Conservation (phyloP, 2,797 vertebrate species). For the Tokudaia tokunoshimensis region DNA sequence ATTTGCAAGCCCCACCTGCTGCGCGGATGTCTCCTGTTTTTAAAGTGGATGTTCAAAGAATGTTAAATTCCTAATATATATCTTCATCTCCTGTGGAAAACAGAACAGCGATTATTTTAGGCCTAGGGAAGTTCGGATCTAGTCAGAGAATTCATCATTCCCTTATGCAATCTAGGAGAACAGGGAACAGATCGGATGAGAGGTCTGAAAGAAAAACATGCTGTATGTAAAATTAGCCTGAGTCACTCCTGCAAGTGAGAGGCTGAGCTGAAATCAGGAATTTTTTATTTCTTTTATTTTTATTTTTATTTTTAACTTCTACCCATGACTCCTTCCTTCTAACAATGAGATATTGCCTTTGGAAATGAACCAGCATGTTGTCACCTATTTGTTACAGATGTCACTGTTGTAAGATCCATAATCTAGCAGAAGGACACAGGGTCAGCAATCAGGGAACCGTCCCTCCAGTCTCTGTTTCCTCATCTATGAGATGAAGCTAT, state of each 20-base stretch:
- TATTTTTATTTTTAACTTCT: background rate
- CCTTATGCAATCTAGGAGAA: constrained; percentile 70
- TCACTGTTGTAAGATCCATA: background rate
- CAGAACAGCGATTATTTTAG: constrained; percentile 75
- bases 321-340: constrained; percentile 26
- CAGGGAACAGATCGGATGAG: constrained; percentile 63
- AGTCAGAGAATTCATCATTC: constrained; percentile 68
- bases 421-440: background rate
- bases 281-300: background rate
- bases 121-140: constrained; percentile 54
- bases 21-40: constrained; percentile 59
- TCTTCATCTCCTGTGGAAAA: constrained; percentile 65
- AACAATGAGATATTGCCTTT: background rate
- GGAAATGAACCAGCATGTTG: background rate
- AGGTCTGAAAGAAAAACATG: constrained; percentile 70
- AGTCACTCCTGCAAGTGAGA: constrained; percentile 70
- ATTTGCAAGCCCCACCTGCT: constrained; percentile 71
- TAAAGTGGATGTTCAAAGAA: constrained; percentile 73
- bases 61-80: constrained; percentile 70
- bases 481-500: background rate
- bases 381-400: background rate
- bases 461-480: background rate
- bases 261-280: background rate
- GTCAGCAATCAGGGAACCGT: background rate
- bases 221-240: constrained; percentile 55